Base-by-base conservation (phyloP, 1,140 invertebrate genomes). In the Drosophila hydei region DNA sequence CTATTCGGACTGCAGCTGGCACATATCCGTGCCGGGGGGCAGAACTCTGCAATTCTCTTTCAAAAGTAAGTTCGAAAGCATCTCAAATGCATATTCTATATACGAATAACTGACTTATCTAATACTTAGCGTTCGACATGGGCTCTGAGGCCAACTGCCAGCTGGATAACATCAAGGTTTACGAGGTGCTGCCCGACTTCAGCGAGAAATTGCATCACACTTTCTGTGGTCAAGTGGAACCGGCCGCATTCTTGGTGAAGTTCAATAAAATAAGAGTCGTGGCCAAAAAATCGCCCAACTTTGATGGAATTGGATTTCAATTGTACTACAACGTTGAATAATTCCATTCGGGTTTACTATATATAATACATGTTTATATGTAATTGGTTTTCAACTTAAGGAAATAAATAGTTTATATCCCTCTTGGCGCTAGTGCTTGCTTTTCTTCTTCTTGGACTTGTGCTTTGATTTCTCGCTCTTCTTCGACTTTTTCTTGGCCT, bases 1-100 rank as follows among this genome's bases (percentile, higher is more conserved):
- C 93, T 62, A 91, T 38, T 92, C 92, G 7, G 87, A 92, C 0
- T 97, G 97, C 89, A 91, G 89, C 16, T 97, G 96, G 96, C 92
- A 94, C 42, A 80, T 97, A 0, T 92, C 92, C 50, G 95, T 95
- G 1, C 95, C 96, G 2, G 70, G 89, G 11, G 93, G 93, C 12
- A 92, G 93, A 18, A 92, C 88, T 50, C 54, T 96, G 25, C 74
- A 84, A 2, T 73, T 96, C 18, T 75, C 92, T 60, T 96, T 96
- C 72, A 63, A 72, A 62, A 77, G 93, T 93, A 91, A 79, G 40
- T 4, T n/a, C 50, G 1, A 25, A 12, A 23, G 3, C 7, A 40
- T 21, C n/a, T 40, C 14, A 11, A 48, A 3, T 8, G 19, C 2
- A 40, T 12, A 4, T 9, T 50, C 12, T 18, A 19, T 47, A 19